Percentiles rank a stretch among this genome's conserved stretches.
phyloP scores from a whole-genome alignment of 2,888 invertebrate genomes.

The Vandiemenella viatica region DNA sequence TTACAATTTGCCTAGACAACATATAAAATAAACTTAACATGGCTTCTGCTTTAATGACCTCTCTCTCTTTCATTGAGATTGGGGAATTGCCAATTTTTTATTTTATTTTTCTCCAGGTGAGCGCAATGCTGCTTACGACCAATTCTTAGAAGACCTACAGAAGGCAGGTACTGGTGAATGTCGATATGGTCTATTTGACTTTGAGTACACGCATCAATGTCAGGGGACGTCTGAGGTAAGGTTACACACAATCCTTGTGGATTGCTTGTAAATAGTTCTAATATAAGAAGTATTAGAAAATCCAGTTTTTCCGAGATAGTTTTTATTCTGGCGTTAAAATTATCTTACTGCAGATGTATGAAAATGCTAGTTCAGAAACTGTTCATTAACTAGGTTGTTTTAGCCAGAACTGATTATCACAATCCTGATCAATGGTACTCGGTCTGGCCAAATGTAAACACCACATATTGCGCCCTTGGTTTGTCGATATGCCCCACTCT shows the following conservation, averaged over 20 bases:
- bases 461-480: too few species aligned
- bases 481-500: too few species aligned
- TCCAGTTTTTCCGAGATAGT: too few species aligned
- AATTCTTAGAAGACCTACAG: conserved; percentile 87
- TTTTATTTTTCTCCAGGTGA: conserved; percentile 28
- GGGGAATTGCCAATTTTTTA: background rate
- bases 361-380: too few species aligned
- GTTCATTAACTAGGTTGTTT: too few species aligned
- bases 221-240: conserved; percentile 79
- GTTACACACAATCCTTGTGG: background rate
- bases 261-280: background rate
- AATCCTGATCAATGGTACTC: too few species aligned
- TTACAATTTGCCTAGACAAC: background rate
- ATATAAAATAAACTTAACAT: background rate
- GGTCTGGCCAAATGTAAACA: too few species aligned
- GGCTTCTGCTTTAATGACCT: background rate
- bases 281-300: too few species aligned
- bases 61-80: background rate
- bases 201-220: conserved; percentile 94
- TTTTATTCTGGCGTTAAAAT: too few species aligned
- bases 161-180: conserved; percentile 85
- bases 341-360: too few species aligned
- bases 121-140: conserved; percentile 82
- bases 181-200: conserved; percentile 96
- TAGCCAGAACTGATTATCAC: too few species aligned